Evolutionary conservation across 2,888 invertebrate species (phyloP).

Genomic region (Parnassius smintheus): DNA sequence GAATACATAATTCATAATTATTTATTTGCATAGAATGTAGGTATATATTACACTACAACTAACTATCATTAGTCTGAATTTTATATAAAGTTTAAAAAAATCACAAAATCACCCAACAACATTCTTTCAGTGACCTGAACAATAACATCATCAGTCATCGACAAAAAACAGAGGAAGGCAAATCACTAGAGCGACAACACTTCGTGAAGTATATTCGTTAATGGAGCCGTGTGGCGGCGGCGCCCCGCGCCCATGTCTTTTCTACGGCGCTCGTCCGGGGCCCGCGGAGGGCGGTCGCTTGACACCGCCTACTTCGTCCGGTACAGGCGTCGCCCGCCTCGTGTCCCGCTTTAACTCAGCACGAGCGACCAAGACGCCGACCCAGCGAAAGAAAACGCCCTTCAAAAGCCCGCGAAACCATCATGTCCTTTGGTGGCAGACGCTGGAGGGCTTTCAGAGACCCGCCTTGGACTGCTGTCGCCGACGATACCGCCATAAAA

Average conservation of each 20-base stretch:
- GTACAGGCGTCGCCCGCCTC: constrained; percentile 77
- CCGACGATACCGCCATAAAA: constrained; percentile 8
- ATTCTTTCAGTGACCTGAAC: background rate
- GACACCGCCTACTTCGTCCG: constrained; percentile 79
- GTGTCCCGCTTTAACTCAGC: constrained; percentile 72
- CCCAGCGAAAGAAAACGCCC: constrained; percentile 61
- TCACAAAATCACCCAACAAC: too few species aligned
- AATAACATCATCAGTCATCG: constrained; percentile 45
- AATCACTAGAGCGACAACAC: constrained; percentile 67
- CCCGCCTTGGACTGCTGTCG: constrained; percentile 28
- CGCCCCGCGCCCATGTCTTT: constrained; percentile 73
- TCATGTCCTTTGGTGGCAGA: constrained; percentile 32
- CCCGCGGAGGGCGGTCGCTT: constrained; percentile 77
- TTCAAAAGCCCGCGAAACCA: constrained; percentile 47
- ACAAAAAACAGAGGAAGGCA: constrained; percentile 36
- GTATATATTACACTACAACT: too few species aligned
- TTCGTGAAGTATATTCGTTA: constrained; percentile 77
- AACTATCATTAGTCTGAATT: too few species aligned
- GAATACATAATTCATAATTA: too few species aligned
- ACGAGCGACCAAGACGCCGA: constrained; percentile 51
- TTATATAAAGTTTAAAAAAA: too few species aligned
- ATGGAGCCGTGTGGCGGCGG: constrained; percentile 69
- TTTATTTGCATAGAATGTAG: too few species aligned
- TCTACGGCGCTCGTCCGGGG: constrained; percentile 70
- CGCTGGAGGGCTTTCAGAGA: constrained; percentile 20